A percentile compares a stretch with the other conserved stretches of the same genome.
phyloP scores from a whole-genome alignment of 2,113 vertebrate genomes.

The Vidua macroura region DNA sequence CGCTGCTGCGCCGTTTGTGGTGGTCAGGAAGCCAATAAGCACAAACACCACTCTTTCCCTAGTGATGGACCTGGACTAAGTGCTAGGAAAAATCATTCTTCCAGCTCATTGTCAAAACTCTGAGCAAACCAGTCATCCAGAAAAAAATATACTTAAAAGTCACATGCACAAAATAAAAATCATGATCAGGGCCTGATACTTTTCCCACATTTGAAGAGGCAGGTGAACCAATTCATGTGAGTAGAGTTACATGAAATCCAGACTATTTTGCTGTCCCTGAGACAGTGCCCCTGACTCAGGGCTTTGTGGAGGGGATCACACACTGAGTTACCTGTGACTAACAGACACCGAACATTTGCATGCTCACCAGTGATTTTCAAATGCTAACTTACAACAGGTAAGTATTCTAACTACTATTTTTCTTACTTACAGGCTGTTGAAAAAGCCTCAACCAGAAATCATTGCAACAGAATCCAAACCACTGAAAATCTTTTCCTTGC shows the following conservation, averaged over 20 bases:
- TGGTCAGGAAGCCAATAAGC: neutral
- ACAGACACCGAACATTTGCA: neutral
- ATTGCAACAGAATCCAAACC: neutral
- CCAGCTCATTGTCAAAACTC: neutral
- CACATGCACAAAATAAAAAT: neutral
- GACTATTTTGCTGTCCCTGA: neutral
- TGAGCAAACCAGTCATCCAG: neutral
- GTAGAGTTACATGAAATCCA: neutral
- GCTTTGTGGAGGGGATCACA: neutral
- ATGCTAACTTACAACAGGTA: neutral
- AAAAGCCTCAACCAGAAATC: neutral
- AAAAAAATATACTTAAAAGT: neutral
- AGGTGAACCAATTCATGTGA: neutral
- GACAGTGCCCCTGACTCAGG: neutral
- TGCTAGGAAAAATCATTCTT: neutral
- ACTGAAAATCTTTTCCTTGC: neutral
- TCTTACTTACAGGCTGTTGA: neutral
- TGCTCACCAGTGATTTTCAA: neutral
- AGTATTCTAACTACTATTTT: neutral
- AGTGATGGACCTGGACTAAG: neutral
- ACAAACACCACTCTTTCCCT: neutral
- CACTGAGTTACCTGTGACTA: neutral
- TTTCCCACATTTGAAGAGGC: neutral
- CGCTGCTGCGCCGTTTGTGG: accelerated
- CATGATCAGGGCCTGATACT: neutral